phyloP scores from a whole-genome alignment of 2,888 invertebrate genomes.

The Marronus borbonicus region DNA sequence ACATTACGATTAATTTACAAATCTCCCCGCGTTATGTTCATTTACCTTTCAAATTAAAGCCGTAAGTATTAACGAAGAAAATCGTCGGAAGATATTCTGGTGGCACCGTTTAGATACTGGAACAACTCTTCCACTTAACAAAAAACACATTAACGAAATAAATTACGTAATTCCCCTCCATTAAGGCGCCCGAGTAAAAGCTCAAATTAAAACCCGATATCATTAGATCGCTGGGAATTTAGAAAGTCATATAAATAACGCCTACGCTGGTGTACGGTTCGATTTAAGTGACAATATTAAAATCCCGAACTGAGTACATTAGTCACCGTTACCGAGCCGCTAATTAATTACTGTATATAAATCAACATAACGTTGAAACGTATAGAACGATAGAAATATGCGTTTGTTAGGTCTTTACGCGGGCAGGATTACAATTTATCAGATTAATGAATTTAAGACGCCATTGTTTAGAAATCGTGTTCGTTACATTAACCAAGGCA shows the following conservation, averaged over 20 bases:
- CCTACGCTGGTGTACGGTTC: conserved; percentile 7
- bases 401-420: conserved; percentile 3
- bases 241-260: conserved; percentile 46
- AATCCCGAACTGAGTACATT: conserved; percentile 27
- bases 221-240: conserved; percentile 34
- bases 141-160: conserved; percentile 42
- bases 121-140: conserved; percentile 41
- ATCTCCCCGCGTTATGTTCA: conserved; percentile 33
- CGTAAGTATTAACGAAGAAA: conserved; percentile 16
- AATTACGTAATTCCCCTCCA: conserved; percentile 36
- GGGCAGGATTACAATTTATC: conserved; percentile 36
- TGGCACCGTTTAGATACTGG: conserved; percentile 28
- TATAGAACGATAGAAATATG: conserved; percentile 20
- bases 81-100: conserved; percentile 3
- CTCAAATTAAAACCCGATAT: conserved; percentile 43
- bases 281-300: conserved; percentile 44
- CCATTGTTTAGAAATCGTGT: conserved; percentile 36
- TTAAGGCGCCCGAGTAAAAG: conserved; percentile 24
- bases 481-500: neutral
- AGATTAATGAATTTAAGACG: conserved; percentile 36
- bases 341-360: conserved; percentile 43
- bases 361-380: conserved; percentile 34
- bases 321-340: conserved; percentile 24
- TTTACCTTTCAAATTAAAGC: conserved; percentile 30
- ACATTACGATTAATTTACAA: conserved; percentile 39